These are phyloP conservation scores for Limnothrissa miodon DNA, from an alignment of 2,113 vertebrate genomes.

Conservation along the genomic window DNA sequence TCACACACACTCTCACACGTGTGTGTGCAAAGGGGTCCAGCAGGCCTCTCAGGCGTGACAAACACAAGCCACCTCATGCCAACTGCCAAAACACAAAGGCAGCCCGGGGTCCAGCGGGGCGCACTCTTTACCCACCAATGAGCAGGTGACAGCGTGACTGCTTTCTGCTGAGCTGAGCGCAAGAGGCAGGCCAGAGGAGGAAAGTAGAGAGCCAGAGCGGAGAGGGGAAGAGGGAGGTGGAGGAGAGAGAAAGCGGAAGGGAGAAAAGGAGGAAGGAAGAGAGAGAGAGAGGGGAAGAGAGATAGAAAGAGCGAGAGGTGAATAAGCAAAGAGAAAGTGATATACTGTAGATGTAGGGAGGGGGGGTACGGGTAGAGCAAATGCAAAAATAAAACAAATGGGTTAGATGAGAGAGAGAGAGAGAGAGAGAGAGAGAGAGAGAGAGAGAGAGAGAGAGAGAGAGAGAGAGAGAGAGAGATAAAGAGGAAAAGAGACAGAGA, in stretches of 20 bases:
- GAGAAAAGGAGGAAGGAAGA: background rate
- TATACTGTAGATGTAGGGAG: constrained; percentile 1
- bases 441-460: background rate
- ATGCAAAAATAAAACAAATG: background rate
- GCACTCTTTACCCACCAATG: constrained; percentile 12
- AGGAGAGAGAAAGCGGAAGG: background rate
- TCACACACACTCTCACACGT: background rate
- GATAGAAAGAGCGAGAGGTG: constrained; percentile 21
- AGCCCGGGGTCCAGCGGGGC: constrained; percentile 12
- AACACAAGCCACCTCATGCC: background rate
- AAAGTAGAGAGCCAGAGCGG: background rate
- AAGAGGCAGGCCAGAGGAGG: constrained; percentile 23
- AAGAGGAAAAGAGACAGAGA: background rate
- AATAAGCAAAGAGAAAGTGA: constrained; percentile 26
- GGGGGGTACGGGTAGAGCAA: constrained; percentile 29
- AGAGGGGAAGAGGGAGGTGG: background rate
- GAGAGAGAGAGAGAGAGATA: background rate
- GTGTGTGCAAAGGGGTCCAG: background rate
- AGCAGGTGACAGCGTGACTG: constrained; percentile 9
- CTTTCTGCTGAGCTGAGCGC: constrained; percentile 3
- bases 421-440: constrained; percentile 28
- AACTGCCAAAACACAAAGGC: constrained; percentile 18
- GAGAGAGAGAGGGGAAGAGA: background rate
- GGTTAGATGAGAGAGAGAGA: constrained; percentile 16
- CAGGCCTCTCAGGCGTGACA: constrained; percentile 11